Evolutionary conservation across 2,797 vertebrate species (phyloP).

Genomic region (Melanotaenia maccullochi): DNA sequence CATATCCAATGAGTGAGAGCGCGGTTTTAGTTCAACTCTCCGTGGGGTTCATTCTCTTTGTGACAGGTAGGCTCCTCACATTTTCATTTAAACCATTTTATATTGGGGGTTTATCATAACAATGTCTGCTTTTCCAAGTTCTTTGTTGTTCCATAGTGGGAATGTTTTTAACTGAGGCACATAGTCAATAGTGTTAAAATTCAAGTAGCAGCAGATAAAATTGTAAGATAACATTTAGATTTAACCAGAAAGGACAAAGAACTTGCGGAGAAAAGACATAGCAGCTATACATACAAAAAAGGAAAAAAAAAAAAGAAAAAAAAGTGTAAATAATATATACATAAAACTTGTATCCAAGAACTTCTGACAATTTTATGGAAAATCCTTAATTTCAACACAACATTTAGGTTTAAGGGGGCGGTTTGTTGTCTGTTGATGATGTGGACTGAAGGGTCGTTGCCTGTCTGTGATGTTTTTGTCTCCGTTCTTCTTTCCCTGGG

Average conservation of each 20-base stretch:
- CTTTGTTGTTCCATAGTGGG: not conserved
- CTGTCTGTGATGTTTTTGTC: no score
- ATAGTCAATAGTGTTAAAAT: not conserved
- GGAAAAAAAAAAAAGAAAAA: no score
- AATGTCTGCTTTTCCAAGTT: not conserved
- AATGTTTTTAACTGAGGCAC: not conserved
- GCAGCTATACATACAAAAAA: no score
- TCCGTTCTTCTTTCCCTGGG: no score
- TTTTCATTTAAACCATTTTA: not conserved
- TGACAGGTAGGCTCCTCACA: slow-evolving; percentile 62
- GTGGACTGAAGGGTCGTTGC: no score
- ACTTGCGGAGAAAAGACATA: not conserved
- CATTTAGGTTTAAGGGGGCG: no score
- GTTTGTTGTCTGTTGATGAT: no score
- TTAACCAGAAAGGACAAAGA: slow-evolving; percentile 33
- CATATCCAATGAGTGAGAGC: slow-evolving; percentile 57
- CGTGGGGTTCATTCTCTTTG: slow-evolving; percentile 60
- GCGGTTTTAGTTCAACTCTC: slow-evolving; percentile 52
- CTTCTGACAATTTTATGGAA: no score
- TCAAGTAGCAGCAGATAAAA: not conserved
- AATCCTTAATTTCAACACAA: no score
- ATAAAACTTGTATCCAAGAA: no score
- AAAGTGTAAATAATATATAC: no score
- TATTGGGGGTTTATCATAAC: not conserved
- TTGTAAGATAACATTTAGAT: not conserved